phyloP scores from a whole-genome alignment of 1,140 invertebrate species.

The Colletes latitarsis region DNA sequence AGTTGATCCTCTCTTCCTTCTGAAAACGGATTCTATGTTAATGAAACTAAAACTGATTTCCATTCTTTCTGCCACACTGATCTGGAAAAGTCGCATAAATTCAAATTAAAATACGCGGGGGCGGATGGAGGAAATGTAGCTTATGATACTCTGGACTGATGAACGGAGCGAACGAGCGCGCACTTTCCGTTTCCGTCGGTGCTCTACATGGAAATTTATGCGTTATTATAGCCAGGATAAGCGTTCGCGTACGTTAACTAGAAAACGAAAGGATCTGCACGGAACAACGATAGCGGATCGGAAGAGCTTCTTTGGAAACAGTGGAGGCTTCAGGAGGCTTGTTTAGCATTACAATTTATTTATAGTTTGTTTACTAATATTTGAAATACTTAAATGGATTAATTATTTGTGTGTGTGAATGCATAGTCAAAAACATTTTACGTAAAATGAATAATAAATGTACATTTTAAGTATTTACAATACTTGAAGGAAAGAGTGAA shows the following conservation, averaged over 20 bases:
- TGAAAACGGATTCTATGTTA: neutral
- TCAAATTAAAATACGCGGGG: neutral
- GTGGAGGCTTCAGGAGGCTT: too few species aligned
- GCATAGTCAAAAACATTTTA: too few species aligned
- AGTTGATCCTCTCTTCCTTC: neutral
- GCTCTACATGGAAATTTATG: constrained; percentile 35
- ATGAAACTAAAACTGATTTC: neutral
- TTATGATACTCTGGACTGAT: too few species aligned
- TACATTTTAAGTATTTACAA: too few species aligned
- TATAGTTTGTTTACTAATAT: too few species aligned
- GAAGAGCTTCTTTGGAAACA: neutral
- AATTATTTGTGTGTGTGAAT: too few species aligned
- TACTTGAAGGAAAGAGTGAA: too few species aligned
- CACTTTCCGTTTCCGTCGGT: constrained; percentile 53
- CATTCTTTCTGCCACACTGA: neutral
- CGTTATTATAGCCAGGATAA: constrained; percentile 40
- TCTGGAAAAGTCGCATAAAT: neutral
- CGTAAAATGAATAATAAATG: too few species aligned
- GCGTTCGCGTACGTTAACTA: constrained; percentile 21
- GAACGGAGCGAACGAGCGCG: neutral
- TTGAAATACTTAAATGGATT: too few species aligned
- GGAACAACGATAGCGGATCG: constrained; percentile 30
- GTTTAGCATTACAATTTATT: too few species aligned
- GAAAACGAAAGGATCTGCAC: constrained; percentile 55
- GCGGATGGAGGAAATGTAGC: neutral